phyloP scores from a whole-genome alignment of 64 coral and sea anemone genomes.

The Dendrophyllia cribrosa region DNA sequence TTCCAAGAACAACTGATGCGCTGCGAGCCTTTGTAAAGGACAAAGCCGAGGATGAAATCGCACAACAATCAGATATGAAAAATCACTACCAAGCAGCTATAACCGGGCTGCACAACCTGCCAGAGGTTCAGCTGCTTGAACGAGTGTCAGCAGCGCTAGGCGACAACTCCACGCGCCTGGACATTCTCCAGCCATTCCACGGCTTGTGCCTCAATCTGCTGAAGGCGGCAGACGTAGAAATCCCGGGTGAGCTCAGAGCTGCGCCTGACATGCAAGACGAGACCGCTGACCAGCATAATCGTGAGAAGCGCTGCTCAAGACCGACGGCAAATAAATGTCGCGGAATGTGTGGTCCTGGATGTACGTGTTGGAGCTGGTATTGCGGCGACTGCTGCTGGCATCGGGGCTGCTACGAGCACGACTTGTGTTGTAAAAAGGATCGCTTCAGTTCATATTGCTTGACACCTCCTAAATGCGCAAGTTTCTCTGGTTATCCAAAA shows the following conservation, averaged over 20 bases:
- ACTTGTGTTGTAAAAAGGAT: conserved; percentile 12
- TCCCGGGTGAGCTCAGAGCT: neutral
- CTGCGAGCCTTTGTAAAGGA: neutral
- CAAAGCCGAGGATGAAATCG: neutral
- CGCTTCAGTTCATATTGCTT: neutral
- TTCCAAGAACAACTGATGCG: neutral
- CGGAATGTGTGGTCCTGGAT: conserved; percentile 31
- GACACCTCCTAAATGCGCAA: neutral
- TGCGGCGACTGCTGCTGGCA: conserved; percentile 66
- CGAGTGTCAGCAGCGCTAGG: conserved; percentile 15
- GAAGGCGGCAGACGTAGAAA: neutral
- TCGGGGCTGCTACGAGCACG: conserved; percentile 57
- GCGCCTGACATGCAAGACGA: neutral
- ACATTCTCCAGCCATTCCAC: conserved; percentile 22
- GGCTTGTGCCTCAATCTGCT: conserved; percentile 24
- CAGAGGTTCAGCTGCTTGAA: conserved; percentile 21
- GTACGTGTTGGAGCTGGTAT: conserved; percentile 32
- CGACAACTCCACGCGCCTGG: neutral
- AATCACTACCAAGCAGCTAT: conserved; percentile 10
- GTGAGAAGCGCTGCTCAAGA: conserved; percentile 6
- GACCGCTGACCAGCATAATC: neutral
- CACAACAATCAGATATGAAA: neutral
- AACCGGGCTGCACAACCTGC: conserved; percentile 10
- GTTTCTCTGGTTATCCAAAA: neutral
- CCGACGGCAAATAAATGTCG: neutral